phyloP scores from a whole-genome alignment of 2,888 invertebrate genomes.

The Metacarcinus magister region DNA sequence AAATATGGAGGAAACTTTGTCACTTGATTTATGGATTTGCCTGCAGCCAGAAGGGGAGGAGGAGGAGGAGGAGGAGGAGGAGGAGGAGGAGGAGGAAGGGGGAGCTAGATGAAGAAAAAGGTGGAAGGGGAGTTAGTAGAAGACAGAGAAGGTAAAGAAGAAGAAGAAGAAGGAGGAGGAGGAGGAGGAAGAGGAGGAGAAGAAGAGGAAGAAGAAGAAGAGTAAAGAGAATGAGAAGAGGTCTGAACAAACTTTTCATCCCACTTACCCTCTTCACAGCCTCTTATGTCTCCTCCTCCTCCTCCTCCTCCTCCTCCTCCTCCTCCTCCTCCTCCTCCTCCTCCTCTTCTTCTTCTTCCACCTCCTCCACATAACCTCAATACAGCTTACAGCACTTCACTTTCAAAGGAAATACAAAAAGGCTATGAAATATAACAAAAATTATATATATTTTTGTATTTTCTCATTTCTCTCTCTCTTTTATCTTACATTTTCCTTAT shows the following conservation, averaged over 20 bases:
- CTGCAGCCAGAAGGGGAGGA: neutral
- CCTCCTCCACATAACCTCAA: neutral
- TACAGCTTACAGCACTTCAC: neutral
- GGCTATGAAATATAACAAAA: too few species aligned
- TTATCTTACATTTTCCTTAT: too few species aligned
- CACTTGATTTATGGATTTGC: constrained; percentile 68
- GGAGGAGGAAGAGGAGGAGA: neutral
- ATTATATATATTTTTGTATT: too few species aligned
- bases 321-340: neutral
- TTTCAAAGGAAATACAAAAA: neutral
- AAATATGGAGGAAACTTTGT: constrained; percentile 65
- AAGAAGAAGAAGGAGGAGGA: neutral
- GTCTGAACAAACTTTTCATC: neutral
- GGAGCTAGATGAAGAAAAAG: neutral
- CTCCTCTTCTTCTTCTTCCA: constrained; percentile 32
- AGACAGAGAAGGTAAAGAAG: neutral
- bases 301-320: constrained; percentile 6
- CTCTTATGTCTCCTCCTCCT: neutral
- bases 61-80: constrained; percentile 12
- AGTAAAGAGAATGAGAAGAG: neutral
- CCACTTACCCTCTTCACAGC: neutral
- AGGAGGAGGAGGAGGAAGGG: neutral
- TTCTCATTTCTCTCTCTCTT: neutral
- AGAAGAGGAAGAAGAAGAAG: neutral
- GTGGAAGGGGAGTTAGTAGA: neutral